Conservation (phyloP, 2,888 invertebrate genomes). For the Busseola fusca region DNA sequence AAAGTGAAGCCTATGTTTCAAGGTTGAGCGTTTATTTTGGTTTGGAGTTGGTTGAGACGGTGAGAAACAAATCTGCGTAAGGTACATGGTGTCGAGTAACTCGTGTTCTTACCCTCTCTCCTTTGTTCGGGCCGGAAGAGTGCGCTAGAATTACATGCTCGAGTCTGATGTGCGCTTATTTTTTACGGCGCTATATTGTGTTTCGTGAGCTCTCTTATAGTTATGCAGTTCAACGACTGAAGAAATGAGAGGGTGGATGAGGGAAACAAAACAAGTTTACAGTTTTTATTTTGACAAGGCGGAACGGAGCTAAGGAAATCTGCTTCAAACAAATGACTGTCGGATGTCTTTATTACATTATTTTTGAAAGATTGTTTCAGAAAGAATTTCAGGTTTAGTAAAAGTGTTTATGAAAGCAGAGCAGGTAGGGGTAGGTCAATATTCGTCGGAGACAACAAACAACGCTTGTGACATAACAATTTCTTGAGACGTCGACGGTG, state of each 20-base stretch:
- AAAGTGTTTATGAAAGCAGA: constrained; percentile 27
- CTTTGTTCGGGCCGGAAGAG: constrained; percentile 89
- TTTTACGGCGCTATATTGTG: constrained; percentile 88
- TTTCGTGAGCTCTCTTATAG: constrained; percentile 83
- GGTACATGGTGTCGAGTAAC: constrained; percentile 89
- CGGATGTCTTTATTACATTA: constrained; percentile 38
- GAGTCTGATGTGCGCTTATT: constrained; percentile 89
- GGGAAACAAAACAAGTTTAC: constrained; percentile 83
- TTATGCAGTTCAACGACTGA: constrained; percentile 88
- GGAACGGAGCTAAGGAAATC: constrained; percentile 65
- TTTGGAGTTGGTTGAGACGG: constrained; percentile 70
- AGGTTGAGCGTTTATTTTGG: constrained; percentile 78
- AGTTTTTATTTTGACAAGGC: constrained; percentile 75
- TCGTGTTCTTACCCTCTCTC: constrained; percentile 89
- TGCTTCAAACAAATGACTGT: constrained; percentile 59
- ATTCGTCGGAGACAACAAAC: constrained; percentile 66
- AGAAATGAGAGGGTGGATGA: constrained; percentile 83
- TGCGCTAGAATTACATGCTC: constrained; percentile 89
- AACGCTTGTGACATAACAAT: constrained; percentile 67
- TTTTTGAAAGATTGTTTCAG: constrained; percentile 20
- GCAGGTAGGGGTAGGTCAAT: constrained; percentile 44
- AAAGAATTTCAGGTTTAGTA: constrained; percentile 17
- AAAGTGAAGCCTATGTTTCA: constrained; percentile 75
- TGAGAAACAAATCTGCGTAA: constrained; percentile 89
- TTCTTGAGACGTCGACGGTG: constrained; percentile 65